Evolutionary conservation across 2,888 invertebrate genomes (phyloP), one percentile per base, ranked within the genome.

Genomic region (Elmis aenea): DNA sequence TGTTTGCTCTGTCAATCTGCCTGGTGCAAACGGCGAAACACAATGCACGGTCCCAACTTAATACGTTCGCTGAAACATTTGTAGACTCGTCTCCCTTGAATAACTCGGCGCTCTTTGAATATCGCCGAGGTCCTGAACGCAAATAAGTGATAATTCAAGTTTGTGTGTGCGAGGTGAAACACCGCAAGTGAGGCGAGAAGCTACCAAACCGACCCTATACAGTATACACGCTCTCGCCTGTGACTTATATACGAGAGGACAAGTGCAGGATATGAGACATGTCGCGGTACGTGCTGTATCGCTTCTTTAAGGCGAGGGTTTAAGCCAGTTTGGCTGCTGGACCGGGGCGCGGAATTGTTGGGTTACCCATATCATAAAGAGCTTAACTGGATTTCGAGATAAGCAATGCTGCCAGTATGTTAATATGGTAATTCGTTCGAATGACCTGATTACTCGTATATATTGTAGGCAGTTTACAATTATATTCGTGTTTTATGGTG

Each of bases 391-490:
- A 41, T 46, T 33, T 38, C 15, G 22, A 13, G 22, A 22, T 11
- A 21, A 18, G 34, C 36, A 34, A 35, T 33, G 33, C 39, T 40
- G 37, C 42, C 26, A 40, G 48, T 51, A 52, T 52, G 53, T 52
- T 52, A 53, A 53, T 53, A 51, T 49, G 52, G 51, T 50, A 54
- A 54, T 52, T n/a, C 50, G 52, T 48, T 48, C 50, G n/a, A n/a
- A n/a, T 52, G 49, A 49, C 31, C 37, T 31, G 31, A 26, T 26
- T 27, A 23, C 24, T 21, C n/a, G n/a, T n/a, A n/a, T n/a, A n/a
- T n/a, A n/a, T n/a, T n/a, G n/a, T n/a, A n/a, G n/a, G n/a, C n/a
- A n/a, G n/a, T n/a, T n/a, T n/a, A n/a, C n/a, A n/a, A n/a, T n/a
- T n/a, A n/a, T n/a, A n/a, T n/a, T n/a, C n/a, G n/a, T n/a, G n/a